Evolutionary conservation across 2,888 invertebrate species (phyloP), one percentile per base, ranked within the genome.

Genomic region (Drosophila prostipennis): DNA sequence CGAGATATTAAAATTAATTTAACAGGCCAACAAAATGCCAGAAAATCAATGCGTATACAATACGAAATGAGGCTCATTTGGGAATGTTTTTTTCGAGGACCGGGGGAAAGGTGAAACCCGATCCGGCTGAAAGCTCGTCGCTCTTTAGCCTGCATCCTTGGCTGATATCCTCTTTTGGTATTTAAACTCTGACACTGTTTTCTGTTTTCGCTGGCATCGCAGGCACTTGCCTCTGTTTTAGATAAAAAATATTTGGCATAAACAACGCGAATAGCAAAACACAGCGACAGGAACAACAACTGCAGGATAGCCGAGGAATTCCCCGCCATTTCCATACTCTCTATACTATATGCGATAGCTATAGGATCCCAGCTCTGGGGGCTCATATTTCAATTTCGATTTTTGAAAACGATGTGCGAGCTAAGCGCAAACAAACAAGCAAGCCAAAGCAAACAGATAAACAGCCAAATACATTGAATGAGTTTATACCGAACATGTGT

Each of bases 311-410:
- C 7, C 13, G 6, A 32, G 59, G 51, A 59, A 55, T 64, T 42
- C 32, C 29, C 16, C 6, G 40, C 42, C 42, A 23, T n/a, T 7
- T n/a, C 19, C 13, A n/a, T 26, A 1, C 39, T 19, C 23, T 13
- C 29, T 23, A 6, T 29, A 14, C 10, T 2, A 2, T 5, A 8
- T 11, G 5, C 26, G 26, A 26, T 46, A 42, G 13, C 42, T 42
- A 11, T 42, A 11, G 14, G 16, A 48, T 48, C 14, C 37, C 26
- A 34, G 39, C 72, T 54, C 68, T 53, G 51, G 77, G 74, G 70
- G 67, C 85, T 82, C 82, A 84, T 82, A 82, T 82, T 84, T 82
- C 82, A 82, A 87, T 82, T 87, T 82, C 84, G 82, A 82, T 87
- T 82, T 82, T 82, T 81, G 63, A 84, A 82, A 84, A 87, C 84